These are phyloP conservation scores for Megathymus violae DNA, from an alignment of 1,140 invertebrate genomes.

Conservation along the genomic window DNA sequence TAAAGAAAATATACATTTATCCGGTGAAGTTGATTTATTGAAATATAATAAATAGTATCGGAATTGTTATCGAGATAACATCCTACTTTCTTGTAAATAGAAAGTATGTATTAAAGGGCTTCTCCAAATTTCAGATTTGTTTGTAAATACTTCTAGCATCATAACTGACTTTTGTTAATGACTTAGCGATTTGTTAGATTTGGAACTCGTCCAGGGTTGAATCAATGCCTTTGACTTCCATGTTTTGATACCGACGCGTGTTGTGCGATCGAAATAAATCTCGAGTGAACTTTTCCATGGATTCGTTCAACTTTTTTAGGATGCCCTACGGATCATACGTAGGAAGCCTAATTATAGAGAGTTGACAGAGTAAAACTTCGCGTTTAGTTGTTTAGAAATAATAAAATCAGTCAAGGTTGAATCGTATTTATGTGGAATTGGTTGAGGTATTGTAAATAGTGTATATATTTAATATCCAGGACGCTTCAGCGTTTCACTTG, in stretches of 20 bases:
- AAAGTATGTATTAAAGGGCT: no score
- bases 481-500: no score
- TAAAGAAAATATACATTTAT: no score
- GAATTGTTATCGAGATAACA: no score
- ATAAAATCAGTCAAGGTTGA: background rate
- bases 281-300: background rate
- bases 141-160: background rate
- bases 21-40: no score
- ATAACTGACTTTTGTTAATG: slow-evolving; percentile 17
- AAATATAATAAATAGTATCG: no score
- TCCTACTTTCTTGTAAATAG: no score
- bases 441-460: no score
- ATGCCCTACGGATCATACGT: slow-evolving; percentile 2
- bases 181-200: slow-evolving; percentile 12
- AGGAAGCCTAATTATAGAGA: slow-evolving; percentile 3
- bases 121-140: no score
- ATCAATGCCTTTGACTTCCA: slow-evolving; percentile 23
- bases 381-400: background rate
- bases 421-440: no score
- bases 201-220: slow-evolving; percentile 26
- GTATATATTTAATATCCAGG: no score
- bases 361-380: background rate
- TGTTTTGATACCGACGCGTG: slow-evolving; percentile 23
- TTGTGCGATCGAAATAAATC: slow-evolving; percentile 11
- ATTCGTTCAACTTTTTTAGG: background rate